Percentiles rank a stretch among this genome's conserved stretches.
phyloP scores from a whole-genome alignment of 2,113 vertebrate species.

The Coptodon rendalli region DNA sequence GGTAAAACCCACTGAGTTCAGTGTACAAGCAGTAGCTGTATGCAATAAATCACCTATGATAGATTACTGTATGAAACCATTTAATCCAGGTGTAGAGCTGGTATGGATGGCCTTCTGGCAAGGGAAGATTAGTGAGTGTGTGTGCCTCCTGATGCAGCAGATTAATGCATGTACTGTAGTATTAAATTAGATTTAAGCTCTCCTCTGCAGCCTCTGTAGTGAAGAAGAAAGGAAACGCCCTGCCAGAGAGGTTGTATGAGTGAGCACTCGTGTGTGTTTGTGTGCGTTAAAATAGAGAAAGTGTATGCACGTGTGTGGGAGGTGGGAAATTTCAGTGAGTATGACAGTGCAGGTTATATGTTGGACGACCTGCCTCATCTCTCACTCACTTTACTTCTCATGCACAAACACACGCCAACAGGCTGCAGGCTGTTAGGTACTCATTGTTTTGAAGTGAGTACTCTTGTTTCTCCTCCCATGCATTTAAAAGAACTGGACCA shows the following conservation, averaged over 20 bases:
- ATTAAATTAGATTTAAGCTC: constrained; percentile 23
- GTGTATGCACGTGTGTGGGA: not conserved
- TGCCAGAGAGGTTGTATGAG: not conserved
- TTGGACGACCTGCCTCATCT: not conserved
- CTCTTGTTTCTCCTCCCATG: constrained; percentile 3
- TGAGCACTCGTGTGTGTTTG: not conserved
- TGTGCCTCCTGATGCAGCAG: constrained; percentile 15
- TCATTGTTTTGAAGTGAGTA: constrained; percentile 1
- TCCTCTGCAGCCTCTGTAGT: constrained; percentile 1
- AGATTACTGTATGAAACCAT: constrained; percentile 28
- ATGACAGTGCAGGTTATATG: constrained; percentile 29
- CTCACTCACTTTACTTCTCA: not conserved
- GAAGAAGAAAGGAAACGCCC: constrained; percentile 29
- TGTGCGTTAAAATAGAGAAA: not conserved
- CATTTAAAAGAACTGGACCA: not conserved
- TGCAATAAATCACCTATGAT: constrained; percentile 21
- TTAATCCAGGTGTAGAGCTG: constrained; percentile 43
- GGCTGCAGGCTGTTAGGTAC: not conserved
- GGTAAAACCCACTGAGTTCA: not conserved
- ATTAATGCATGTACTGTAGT: constrained; percentile 35
- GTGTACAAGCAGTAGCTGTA: constrained; percentile 7
- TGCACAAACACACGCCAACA: not conserved
- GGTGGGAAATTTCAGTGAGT: not conserved
- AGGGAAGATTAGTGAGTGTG: constrained; percentile 29
- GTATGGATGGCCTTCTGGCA: constrained; percentile 27